A percentile compares a stretch with the other conserved stretches of the same genome.
Conservation (phyloP, 92 coral and sea anemone species). For the Pocillopora meandrina region DNA sequence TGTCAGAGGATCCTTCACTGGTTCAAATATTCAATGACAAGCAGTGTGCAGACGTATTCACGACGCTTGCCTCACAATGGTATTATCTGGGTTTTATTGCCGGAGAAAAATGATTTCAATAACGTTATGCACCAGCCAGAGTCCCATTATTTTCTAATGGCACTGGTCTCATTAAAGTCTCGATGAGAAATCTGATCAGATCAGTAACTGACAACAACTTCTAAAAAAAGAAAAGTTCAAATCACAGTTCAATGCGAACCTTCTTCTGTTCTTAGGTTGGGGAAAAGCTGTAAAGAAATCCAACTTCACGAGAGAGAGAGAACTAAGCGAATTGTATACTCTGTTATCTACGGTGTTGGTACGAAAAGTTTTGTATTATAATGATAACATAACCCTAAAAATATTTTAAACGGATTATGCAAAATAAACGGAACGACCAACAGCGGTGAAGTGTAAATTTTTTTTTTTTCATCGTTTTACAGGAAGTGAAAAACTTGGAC, state of each 20-base stretch:
- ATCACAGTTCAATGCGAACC: neutral
- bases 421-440: too few species aligned
- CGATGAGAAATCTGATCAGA: too few species aligned
- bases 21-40: constrained; percentile 73
- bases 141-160: too few species aligned
- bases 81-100: neutral
- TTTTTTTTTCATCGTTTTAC: neutral
- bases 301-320: constrained; percentile 81
- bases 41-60: constrained; percentile 76
- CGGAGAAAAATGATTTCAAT: neutral
- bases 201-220: too few species aligned
- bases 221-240: too few species aligned
- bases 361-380: constrained; percentile 21
- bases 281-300: constrained; percentile 58
- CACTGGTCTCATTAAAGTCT: too few species aligned
- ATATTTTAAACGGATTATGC: too few species aligned
- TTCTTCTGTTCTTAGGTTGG: constrained; percentile 60
- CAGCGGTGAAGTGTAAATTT: too few species aligned
- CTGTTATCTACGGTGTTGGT: constrained; percentile 98
- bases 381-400: too few species aligned
- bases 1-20: constrained; percentile 89
- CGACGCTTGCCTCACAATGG: constrained; percentile 85
- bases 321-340: constrained; percentile 89
- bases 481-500: constrained; percentile 92
- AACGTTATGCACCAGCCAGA: neutral